Evolutionary conservation across 1,140 invertebrate genomes (phyloP), one percentile per base, ranked within the genome.

Genomic region (Cepaea nemoralis): DNA sequence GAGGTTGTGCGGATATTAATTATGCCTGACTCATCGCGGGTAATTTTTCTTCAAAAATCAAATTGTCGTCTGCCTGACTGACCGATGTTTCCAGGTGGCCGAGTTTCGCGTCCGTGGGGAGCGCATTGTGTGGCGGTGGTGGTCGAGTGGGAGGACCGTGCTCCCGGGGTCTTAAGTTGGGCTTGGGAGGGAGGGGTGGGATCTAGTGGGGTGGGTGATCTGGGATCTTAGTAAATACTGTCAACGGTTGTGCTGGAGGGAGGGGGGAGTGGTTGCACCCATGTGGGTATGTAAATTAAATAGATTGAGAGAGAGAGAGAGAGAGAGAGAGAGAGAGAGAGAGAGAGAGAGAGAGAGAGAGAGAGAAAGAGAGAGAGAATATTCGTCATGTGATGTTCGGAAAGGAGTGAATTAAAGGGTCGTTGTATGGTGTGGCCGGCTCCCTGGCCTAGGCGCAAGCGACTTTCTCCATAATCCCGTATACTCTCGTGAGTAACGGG

Each of bases 11-110:
- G 67, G 71, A 66, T 77, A 84, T 85, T 86, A 86, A 86, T 86
- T 85, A 85, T 80, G 81, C 76, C 81, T 86, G 79, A 83, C 83
- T 81, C 85, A 86, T 85, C 83, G 83, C 82, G 77, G 80, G 74
- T 77, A 74, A 82, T 82, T 80, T 83, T 82, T 81, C 80, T 77
- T 59, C 80, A 83, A 83, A 85, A 85, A 86, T 85, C 82, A 77
- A 83, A 86, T 86, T 79, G 35, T 74, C 67, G 82, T 78, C 71
- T 55, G 85, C 85, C 73, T 84, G 83, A 83, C 33, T 82, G 74
- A 81, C 82, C 77, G 80, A 79, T 77, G 80, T 81, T 82, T 80
- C 82, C 69, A 77, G 59, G 48, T 85, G 82, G 82, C 70, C 80
- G 81, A 31, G 10, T 10, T 31, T 63, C 59, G 8, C 19, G 59